Evolutionary conservation across 30 jellyfish, hydroid and myxozoan species (phyloP), one percentile per base, ranked within the genome.

Genomic region (Cassiopea andromeda): DNA sequence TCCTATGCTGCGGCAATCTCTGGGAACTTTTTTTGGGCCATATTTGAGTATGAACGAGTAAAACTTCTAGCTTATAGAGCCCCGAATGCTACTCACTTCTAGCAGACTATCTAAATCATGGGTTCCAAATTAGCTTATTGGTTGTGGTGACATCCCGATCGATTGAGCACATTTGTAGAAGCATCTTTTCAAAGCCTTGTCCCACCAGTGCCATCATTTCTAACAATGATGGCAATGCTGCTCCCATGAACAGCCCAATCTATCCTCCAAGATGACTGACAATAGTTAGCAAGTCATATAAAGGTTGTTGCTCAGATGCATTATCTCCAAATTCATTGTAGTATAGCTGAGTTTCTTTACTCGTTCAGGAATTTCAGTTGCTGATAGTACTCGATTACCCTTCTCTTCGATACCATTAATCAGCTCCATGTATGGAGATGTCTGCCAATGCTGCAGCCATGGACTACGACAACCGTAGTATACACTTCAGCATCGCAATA

Each of bases 241-340:
- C 89, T 38, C 89, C 94, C 84, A 87, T 13, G 61, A 76, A 87
- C 69, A 87, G 66, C 44, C 94, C 89, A 89, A 87, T 87, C 19
- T 60, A 73, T 1, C 89, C 94, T 73, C 94, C 94, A 2, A 87
- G 54, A 60, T 87, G 80, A 78, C 85, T 49, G 44, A 58, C 60
- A 12, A 87, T 6, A 19, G 70, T 79, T 1, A 60, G 17, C 49
- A 87, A 27, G 8, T 61, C 75, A 59, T 77, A 66, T n/a, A n/a
- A 17, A 73, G 27, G 84, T 54, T 78, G 44, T 46, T 87, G 90
- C 58, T 66, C 74, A 48, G 16, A 77, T 9, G 14, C 14, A 15
- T 16, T 49, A 18, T 71, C 87, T 2, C 27, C 44, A 48, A 77
- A 43, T 44, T 78, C 80, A 3, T 77, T 81, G 82, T 87, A 78